Percentiles rank a stretch among this genome's conserved stretches.
phyloP scores from a whole-genome alignment of 2,113 vertebrate species.

The Cinclus mexicanus region DNA sequence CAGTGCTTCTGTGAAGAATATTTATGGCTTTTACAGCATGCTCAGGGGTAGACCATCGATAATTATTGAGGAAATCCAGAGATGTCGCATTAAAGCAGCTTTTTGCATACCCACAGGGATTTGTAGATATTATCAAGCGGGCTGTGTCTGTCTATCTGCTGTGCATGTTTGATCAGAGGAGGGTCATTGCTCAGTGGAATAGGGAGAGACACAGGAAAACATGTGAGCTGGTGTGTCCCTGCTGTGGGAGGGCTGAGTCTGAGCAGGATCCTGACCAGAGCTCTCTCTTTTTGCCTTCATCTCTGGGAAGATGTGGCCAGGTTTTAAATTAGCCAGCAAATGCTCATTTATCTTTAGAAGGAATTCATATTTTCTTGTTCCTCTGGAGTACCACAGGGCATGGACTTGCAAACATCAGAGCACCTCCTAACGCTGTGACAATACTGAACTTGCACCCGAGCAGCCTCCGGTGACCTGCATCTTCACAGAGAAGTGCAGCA shows the following conservation, averaged over 20 bases:
- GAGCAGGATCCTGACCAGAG: background rate
- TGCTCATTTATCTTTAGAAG: background rate
- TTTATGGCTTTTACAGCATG: slow-evolving; percentile 37
- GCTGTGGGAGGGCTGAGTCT: background rate
- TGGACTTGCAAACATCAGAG: background rate
- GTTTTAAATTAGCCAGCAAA: slow-evolving; percentile 7
- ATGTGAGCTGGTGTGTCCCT: background rate
- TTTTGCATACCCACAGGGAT: slow-evolving; percentile 33
- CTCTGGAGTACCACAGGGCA: background rate
- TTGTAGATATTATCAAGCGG: background rate
- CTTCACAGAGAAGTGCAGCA: background rate
- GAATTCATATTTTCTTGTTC: background rate
- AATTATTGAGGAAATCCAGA: slow-evolving; percentile 51
- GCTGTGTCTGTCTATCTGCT: slow-evolving; percentile 28
- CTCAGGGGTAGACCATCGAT: slow-evolving; percentile 3
- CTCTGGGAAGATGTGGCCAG: background rate
- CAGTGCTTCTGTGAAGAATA: slow-evolving; percentile 37
- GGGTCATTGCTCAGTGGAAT: background rate
- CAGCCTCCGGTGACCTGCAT: background rate
- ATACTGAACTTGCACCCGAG: background rate
- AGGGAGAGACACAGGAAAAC: background rate
- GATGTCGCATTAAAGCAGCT: slow-evolving; percentile 29
- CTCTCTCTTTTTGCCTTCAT: background rate
- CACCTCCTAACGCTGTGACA: background rate
- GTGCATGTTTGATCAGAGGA: slow-evolving; percentile 24